phyloP scores from a whole-genome alignment of 1,140 invertebrate genomes.

The Drosophila aff. region DNA sequence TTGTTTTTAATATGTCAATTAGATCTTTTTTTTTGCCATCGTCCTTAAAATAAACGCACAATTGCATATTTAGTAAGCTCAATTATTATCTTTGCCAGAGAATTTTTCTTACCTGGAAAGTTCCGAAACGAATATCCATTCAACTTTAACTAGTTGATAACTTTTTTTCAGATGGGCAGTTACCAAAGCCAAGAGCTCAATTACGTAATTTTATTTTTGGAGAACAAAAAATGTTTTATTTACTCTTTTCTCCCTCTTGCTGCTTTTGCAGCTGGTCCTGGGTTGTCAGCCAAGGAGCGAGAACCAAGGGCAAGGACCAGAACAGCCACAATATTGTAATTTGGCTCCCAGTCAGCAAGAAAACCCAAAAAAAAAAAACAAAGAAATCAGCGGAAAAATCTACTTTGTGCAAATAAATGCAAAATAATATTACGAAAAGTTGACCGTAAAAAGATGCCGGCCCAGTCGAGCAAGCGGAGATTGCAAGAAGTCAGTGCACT shows the following conservation, averaged over 20 bases:
- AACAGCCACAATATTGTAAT: conserved; percentile 67
- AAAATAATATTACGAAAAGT: conserved; percentile 81
- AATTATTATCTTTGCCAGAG: neutral
- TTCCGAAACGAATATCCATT: conserved; percentile 44
- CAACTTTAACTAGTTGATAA: conserved; percentile 24
- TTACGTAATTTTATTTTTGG: conserved; percentile 60
- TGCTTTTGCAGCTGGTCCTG: conserved; percentile 1
- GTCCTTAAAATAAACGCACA: neutral
- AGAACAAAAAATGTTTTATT: conserved; percentile 49
- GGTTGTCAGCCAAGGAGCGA: neutral
- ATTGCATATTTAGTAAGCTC: neutral
- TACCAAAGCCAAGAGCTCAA: conserved; percentile 60
- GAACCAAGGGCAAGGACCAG: conserved; percentile 5
- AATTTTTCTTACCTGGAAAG: neutral
- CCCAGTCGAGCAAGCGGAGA: conserved; percentile 11
- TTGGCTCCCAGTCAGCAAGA: conserved; percentile 43
- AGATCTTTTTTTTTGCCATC: neutral
- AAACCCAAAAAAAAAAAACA: conserved; percentile 55
- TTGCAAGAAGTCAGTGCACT: conserved; percentile 58
- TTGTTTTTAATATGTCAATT: too few relatives aligned
- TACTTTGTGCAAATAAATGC: conserved; percentile 75
- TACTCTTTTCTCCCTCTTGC: conserved; percentile 45
- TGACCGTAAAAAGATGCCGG: conserved; percentile 63
- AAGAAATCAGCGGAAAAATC: conserved; percentile 45
- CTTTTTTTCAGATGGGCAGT: conserved; percentile 23